phyloP scores from a whole-genome alignment of 2,888 invertebrate genomes.

The Drosophila birchii region DNA sequence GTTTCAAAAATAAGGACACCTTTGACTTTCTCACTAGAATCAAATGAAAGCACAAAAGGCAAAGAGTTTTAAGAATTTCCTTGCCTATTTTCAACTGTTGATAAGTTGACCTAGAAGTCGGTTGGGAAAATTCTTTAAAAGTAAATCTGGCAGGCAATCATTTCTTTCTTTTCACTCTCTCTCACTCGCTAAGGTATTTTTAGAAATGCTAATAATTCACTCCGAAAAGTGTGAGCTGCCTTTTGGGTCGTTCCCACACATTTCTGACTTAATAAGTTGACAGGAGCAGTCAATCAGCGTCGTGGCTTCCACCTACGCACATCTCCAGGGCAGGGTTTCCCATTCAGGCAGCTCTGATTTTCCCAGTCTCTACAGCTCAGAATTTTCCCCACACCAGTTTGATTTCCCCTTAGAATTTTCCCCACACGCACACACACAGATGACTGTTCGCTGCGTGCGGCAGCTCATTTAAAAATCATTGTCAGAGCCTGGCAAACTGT shows the following conservation, averaged over 20 bases:
- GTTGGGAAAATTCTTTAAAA: conserved; percentile 1
- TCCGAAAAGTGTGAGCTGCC: conserved; percentile 35
- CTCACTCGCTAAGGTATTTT: conserved; percentile 54
- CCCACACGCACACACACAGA: background rate
- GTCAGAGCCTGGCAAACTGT: conserved; percentile 41
- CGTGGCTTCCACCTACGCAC: conserved; percentile 38
- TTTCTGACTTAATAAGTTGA: conserved; percentile 75
- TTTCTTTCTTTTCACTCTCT: background rate
- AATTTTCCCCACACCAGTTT: background rate
- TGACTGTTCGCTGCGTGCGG: conserved; percentile 1
- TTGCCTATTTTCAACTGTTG: conserved; percentile 4
- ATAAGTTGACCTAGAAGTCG: conserved; percentile 3
- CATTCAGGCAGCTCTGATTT: conserved; percentile 9
- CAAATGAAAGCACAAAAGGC: background rate
- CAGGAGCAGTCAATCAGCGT: conserved; percentile 68
- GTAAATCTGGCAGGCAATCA: conserved; percentile 10
- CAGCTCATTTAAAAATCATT: conserved; percentile 45
- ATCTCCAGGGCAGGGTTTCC: conserved; percentile 5
- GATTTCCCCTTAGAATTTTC: conserved; percentile 13
- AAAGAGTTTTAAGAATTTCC: conserved; percentile 1
- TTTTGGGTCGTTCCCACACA: conserved; percentile 20
- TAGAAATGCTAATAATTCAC: conserved; percentile 62
- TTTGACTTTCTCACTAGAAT: background rate
- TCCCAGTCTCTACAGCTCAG: background rate
- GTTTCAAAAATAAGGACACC: background rate